Percentiles rank a stretch among this genome's conserved stretches.
Conservation (phyloP, 2,888 invertebrate species). For the Muscina levida region DNA sequence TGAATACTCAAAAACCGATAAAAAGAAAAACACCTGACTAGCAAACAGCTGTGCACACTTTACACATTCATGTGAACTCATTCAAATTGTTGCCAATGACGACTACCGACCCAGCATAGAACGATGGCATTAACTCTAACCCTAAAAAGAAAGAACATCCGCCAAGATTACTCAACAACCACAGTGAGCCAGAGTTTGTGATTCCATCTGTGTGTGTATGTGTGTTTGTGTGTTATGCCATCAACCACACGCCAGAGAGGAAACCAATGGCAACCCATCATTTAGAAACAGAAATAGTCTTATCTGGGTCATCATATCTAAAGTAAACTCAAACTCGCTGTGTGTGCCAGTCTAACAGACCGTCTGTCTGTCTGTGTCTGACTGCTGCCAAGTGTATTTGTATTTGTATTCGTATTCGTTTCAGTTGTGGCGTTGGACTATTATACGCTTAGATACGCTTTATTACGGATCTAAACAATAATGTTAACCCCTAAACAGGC, state of each 20-base stretch:
- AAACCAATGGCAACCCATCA: constrained; percentile 24
- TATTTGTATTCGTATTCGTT: background rate
- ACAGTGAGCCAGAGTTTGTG: background rate
- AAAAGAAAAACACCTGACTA: constrained; percentile 60
- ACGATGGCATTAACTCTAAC: constrained; percentile 14
- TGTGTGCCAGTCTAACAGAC: constrained; percentile 5
- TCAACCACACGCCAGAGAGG: background rate
- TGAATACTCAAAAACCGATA: background rate
- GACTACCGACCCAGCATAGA: constrained; percentile 14
- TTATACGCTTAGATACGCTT: constrained; percentile 38
- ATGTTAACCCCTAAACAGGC: constrained; percentile 31
- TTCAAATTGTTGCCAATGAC: constrained; percentile 18
- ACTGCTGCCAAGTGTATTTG: background rate
- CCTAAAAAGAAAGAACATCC: constrained; percentile 7
- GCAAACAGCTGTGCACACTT: constrained; percentile 59
- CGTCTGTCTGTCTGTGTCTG: constrained; percentile 10
- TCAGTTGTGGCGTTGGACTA: background rate
- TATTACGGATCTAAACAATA: constrained; percentile 28
- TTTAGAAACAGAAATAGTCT: constrained; percentile 30
- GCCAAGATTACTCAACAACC: constrained; percentile 5
- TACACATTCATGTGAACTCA: background rate
- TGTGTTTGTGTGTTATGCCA: no score
- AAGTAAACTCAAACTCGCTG: constrained; percentile 20
- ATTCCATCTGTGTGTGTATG: background rate
- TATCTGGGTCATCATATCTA: constrained; percentile 64